Percentiles rank a stretch among this genome's conserved stretches.
Conservation (phyloP, 2,888 invertebrate species). For the Plebejus argus region DNA sequence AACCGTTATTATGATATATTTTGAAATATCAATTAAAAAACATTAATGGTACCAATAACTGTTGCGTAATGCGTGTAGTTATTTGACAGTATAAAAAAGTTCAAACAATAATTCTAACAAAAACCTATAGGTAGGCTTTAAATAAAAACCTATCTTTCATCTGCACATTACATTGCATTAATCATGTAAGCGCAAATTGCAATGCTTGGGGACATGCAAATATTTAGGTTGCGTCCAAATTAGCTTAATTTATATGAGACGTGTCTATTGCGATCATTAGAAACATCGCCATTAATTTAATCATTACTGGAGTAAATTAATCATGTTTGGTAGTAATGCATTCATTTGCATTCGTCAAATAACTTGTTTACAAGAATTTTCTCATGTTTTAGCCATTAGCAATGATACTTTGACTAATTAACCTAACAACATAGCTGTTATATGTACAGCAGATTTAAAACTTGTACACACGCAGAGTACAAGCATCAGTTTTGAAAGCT, state of each 20-base stretch:
- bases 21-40: too few species aligned
- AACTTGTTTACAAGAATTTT: slow-evolving; percentile 26
- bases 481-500: too few species aligned
- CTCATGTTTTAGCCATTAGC: not conserved
- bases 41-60: too few species aligned
- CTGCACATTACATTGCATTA: too few species aligned
- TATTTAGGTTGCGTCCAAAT: slow-evolving; percentile 38
- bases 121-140: too few species aligned
- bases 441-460: not conserved
- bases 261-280: slow-evolving; percentile 37
- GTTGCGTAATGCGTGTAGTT: too few species aligned
- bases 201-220: slow-evolving; percentile 12
- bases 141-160: too few species aligned
- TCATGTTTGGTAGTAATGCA: slow-evolving; percentile 34
- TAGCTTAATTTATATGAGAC: slow-evolving; percentile 36
- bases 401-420: slow-evolving; percentile 37
- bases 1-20: not conserved
- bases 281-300: slow-evolving; percentile 38
- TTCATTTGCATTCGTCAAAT: slow-evolving; percentile 33
- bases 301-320: slow-evolving; percentile 43
- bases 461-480: too few species aligned
- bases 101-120: too few species aligned
- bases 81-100: too few species aligned
- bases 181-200: slow-evolving; percentile 10
- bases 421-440: slow-evolving; percentile 20